Conservation (phyloP, 2,113 vertebrate species). For the Microtus richardsoni region DNA sequence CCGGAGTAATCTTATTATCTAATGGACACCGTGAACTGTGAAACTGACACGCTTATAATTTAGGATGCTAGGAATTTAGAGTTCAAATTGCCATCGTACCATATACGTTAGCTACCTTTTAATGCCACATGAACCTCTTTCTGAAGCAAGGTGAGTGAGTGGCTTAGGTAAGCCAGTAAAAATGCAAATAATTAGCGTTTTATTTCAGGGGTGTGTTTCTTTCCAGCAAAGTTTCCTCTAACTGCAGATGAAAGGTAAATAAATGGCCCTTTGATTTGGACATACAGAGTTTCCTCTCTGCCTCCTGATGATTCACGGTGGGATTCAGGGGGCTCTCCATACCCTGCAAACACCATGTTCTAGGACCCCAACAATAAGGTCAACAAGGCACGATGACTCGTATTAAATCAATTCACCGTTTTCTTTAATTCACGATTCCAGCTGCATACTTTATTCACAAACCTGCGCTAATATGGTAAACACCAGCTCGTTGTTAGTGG, state of each 20-base stretch:
- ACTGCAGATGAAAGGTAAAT: slow-evolving; percentile 37
- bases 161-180: background rate
- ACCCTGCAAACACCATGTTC: slow-evolving; percentile 29
- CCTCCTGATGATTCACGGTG: slow-evolving; percentile 7
- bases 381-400: background rate
- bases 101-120: background rate
- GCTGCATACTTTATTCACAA: slow-evolving; percentile 9
- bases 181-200: slow-evolving; percentile 36
- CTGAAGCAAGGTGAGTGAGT: slow-evolving; percentile 22
- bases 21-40: slow-evolving; percentile 16
- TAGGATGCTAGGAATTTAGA: background rate
- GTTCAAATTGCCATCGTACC: background rate
- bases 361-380: slow-evolving; percentile 35
- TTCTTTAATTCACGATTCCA: slow-evolving; percentile 49
- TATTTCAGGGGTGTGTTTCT: slow-evolving; percentile 52
- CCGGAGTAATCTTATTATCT: background rate
- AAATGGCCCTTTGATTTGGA: slow-evolving; percentile 44
- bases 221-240: slow-evolving; percentile 42
- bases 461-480: slow-evolving; percentile 46
- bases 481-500: background rate
- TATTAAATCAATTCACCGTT: slow-evolving; percentile 29
- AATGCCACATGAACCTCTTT: slow-evolving; percentile 40
- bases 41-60: slow-evolving; percentile 33
- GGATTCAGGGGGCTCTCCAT: slow-evolving; percentile 9
- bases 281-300: slow-evolving; percentile 11